Conservation (phyloP, 2,888 invertebrate species). For the Rutpela maculata region DNA sequence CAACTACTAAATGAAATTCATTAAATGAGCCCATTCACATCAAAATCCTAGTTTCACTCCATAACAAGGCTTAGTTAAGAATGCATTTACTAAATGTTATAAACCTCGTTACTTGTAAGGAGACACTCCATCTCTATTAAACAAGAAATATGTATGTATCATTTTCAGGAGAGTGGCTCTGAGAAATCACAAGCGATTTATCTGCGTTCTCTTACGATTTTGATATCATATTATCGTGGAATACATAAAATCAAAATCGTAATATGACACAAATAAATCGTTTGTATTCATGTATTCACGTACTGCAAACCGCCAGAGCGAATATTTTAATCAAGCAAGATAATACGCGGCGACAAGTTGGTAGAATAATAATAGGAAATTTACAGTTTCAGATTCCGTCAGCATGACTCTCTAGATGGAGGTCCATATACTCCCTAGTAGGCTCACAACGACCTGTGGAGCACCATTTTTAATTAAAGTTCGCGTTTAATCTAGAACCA, state of each 20-base stretch:
- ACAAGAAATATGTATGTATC: too few relatives aligned
- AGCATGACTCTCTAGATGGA: slow-evolving; percentile 3
- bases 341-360: slow-evolving; percentile 34
- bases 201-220: neutral
- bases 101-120: too few relatives aligned
- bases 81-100: too few relatives aligned
- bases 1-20: too few relatives aligned
- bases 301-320: neutral
- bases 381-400: neutral
- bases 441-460: neutral
- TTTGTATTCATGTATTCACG: slow-evolving; percentile 7
- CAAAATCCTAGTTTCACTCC: too few relatives aligned
- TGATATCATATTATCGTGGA: neutral
- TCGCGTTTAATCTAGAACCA: neutral
- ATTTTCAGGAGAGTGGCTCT: neutral
- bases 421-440: neutral
- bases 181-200: neutral
- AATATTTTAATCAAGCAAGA: slow-evolving; percentile 17
- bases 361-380: slow-evolving; percentile 11
- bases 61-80: too few relatives aligned
- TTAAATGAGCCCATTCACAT: too few relatives aligned
- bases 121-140: too few relatives aligned
- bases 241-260: neutral
- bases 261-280: slow-evolving; percentile 1
- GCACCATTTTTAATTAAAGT: slow-evolving; percentile 3